Conservation (phyloP, 2,888 invertebrate genomes). For the Drosophila quinaria region DNA sequence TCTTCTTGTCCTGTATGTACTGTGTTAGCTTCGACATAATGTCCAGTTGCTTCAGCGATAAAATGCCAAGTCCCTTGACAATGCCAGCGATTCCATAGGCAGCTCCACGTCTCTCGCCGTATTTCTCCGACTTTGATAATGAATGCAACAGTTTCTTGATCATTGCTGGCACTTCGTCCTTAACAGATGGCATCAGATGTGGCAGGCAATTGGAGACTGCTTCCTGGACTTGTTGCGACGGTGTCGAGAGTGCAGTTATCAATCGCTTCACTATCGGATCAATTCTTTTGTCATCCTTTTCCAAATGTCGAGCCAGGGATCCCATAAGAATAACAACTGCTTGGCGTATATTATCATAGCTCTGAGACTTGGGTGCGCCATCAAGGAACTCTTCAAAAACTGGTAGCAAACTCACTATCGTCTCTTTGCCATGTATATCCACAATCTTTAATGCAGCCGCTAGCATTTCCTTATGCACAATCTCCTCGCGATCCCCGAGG, state of each 20-base stretch:
- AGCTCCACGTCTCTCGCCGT: conserved; percentile 94
- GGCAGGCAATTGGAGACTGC: conserved; percentile 98
- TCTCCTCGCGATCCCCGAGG: conserved; percentile 93
- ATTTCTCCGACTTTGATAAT: conserved; percentile 95
- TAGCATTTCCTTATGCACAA: conserved; percentile 95
- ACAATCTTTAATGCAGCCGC: conserved; percentile 96
- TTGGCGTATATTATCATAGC: conserved; percentile 96
- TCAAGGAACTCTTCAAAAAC: conserved; percentile 97
- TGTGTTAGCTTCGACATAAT: conserved; percentile 97
- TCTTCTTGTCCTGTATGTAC: conserved; percentile 98
- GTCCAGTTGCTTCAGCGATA: conserved; percentile 97
- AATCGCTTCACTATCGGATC: conserved; percentile 97
- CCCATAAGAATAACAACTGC: conserved; percentile 99
- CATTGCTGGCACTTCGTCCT: conserved; percentile 95
- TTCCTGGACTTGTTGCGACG: conserved; percentile 99
- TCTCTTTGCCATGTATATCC: conserved; percentile 95
- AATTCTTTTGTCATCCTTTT: conserved; percentile 94
- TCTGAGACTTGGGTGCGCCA: conserved; percentile 95
- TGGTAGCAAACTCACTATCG: conserved; percentile 91
- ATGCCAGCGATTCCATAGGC: conserved; percentile 98
- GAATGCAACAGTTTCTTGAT: conserved; percentile 95
- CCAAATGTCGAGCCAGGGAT: conserved; percentile 97
- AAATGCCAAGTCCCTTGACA: conserved; percentile 98
- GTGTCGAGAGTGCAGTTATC: conserved; percentile 96
- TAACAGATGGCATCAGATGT: conserved; percentile 96